Evolutionary conservation across 2,797 vertebrate genomes (phyloP), one percentile per base, ranked within the genome.

Genomic region (Selene dorsalis): DNA sequence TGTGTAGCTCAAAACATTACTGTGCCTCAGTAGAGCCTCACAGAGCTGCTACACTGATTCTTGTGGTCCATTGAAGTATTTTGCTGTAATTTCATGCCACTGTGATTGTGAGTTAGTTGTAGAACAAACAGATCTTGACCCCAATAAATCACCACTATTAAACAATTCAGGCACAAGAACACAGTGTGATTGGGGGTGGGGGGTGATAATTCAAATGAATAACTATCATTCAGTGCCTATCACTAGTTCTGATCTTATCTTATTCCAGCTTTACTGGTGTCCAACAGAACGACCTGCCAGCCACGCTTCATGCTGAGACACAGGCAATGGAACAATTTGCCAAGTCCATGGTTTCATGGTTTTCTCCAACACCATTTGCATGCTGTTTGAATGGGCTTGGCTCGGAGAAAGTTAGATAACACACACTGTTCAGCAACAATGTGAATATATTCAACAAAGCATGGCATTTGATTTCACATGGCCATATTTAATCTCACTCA

Each of bases 321-420:
- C 1, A 35, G 32, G 32, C 32, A 35, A 8, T 32, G 30, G 32
- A 35, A 52, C 18, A 65, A 69, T 77, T 60, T 77, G 81, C 68
- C 14, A 80, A 79, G 84, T 32, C 59, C 74, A 82, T 81, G 83
- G 84, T 61, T 75, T 55, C 74, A 82, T 82, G 84, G 84, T 62
- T 77, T 55, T 75, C 72, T 80, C 60, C 72, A 61, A 63, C 72
- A 73, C 52, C 39, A 82, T 93, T 93, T 93, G 89, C 92, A 93
- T 94, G 64, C 76, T 38, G 78, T 91, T 92, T 93, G 91, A 91
- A 87, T 93, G 61, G 39, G 57, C 70, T 68, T 52, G 73, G 70
- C 61, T 84, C 52, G 41, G 24, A 52, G 70, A 28, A 0, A 1
- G 35, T 75, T 76, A 66, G 17, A 61, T 78, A 86, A 82, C 41